Conservation (phyloP, 2,888 invertebrate species). For the Pseudococcus viburni region DNA sequence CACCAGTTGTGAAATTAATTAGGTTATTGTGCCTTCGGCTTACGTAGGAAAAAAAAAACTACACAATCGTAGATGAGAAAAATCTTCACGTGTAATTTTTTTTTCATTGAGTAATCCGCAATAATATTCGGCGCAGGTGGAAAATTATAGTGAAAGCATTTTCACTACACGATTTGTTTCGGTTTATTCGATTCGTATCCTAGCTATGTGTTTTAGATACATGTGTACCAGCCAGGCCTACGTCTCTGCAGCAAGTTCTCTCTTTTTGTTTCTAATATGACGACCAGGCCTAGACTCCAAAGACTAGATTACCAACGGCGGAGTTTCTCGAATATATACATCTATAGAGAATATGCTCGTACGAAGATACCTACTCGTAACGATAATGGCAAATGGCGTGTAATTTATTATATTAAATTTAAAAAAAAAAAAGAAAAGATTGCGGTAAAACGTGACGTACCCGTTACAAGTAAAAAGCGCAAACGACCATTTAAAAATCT, state of each 20-base stretch:
- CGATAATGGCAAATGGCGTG: neutral
- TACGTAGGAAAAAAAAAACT: neutral
- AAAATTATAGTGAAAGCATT: conserved; percentile 32
- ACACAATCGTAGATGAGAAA: neutral
- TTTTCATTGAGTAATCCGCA: conserved; percentile 6
- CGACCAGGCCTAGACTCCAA: neutral
- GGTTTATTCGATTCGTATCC: conserved; percentile 16
- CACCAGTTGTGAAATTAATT: conserved; percentile 1
- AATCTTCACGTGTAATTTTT: conserved; percentile 7
- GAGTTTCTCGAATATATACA: neutral
- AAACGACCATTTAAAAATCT: conserved; percentile 36
- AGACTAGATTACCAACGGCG: neutral
- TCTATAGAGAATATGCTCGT: neutral
- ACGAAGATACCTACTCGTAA: neutral
- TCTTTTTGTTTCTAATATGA: neutral
- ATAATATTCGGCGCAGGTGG: neutral
- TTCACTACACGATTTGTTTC: conserved; percentile 34
- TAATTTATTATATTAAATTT: conserved; percentile 18
- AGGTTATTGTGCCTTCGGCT: neutral
- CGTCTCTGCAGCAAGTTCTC: neutral
- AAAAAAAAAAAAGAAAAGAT: neutral
- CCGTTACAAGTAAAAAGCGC: conserved; percentile 11
- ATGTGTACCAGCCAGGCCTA: neutral
- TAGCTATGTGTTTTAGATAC: neutral
- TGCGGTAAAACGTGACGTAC: conserved; percentile 31